Evolutionary conservation across 1,140 invertebrate genomes (phyloP), one percentile per base, ranked within the genome.

Genomic region (Cydia strobilella): DNA sequence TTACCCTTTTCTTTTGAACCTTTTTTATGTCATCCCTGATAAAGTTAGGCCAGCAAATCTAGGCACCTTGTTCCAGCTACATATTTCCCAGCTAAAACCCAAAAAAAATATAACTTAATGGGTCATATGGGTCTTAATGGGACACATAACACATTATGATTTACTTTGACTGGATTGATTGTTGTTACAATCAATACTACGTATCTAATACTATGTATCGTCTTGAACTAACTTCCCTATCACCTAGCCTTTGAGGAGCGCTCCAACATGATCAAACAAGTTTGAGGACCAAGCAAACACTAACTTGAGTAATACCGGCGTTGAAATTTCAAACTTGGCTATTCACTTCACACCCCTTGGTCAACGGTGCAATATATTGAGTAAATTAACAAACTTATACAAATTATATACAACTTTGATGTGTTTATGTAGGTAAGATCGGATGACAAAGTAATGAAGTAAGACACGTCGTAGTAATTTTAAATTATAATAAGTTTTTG

Each of bases 321-420:
- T n/a, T 5, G 20, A 23, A 23, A 23, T 23, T 23, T 23, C 54
- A 7, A 59, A 59, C 54, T 59, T 23, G 54, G 18, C 54, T 18
- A 54, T 54, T 54, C 51, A 54, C 51, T 54, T 59, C 18, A 59
- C 54, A n/a, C 54, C 54, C 15, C n/a, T n/a, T 59, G 54, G 54
- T 59, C 54, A 59, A 12, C 23, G 7, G 51, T 6, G 20, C 18
- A 23, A 59, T 20, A 59, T 59, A 23, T 59, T 59, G 54, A 23
- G 23, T 20, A 59, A 23, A 23, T 59, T 59, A 20, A 59, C 18
- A 59, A 59, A 59, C 18, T 59, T 59, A 6, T 3, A 45, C n/a
- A n/a, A n/a, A 1, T 42, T 10, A 45, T 10, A 45, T 45, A 3
- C 13, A 51, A 51, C 48, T 51, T 51, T 6, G 48, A 18, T n/a